Evolutionary conservation across 2,113 vertebrate species (phyloP), one percentile per base, ranked within the genome.

Genomic region (Saguinus imperator): DNA sequence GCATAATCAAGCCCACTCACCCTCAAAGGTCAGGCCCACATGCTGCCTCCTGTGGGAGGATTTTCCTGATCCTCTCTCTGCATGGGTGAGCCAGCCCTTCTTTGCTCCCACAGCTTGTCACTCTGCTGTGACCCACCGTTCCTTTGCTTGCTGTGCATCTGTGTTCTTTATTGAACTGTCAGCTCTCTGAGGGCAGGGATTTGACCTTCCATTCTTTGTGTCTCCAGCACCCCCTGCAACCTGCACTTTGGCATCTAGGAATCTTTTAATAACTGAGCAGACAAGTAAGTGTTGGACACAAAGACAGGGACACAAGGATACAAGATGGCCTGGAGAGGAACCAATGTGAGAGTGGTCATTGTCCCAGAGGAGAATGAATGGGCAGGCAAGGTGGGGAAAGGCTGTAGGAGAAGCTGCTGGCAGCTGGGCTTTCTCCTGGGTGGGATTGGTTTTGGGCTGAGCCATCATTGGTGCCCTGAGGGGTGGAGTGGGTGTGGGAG

Each of bases 91-190:
- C 2, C 0, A 2, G 27, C 35, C 45, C 57, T 85, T 87, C 43
- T 52, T 1, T 32, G 77, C 55, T 18, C 9, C 84, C 43, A 2
- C 14, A 32, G 29, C 37, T 55, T 68, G 16, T 55, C 68, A 40
- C 48, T 83, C 43, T 61, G 25, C n/a, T 25, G 9, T 64, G 10
- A 48, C 8, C 11, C 5, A 5, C 48, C 45, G 72, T 12, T 27
- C 57, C 5, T 6, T 29, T 0, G 3, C 45, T 94, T 0, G 0
- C 14, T 18, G 8, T 10, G 1, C 0, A 0, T 13, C 48, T 57
- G 86, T 72, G n/a, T 66, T 37, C 72, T 87, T 73, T 87, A 9
- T 14, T 52, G 45, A 61, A 40, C 18, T 14, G 52, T 76, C 75
- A 12, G 66, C 79, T 85, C 11, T n/a, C 55, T 48, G 73, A 32